A percentile compares a stretch with the other conserved stretches of the same genome.
Conservation (phyloP, 2,888 invertebrate species). For the Lottia scabra region DNA sequence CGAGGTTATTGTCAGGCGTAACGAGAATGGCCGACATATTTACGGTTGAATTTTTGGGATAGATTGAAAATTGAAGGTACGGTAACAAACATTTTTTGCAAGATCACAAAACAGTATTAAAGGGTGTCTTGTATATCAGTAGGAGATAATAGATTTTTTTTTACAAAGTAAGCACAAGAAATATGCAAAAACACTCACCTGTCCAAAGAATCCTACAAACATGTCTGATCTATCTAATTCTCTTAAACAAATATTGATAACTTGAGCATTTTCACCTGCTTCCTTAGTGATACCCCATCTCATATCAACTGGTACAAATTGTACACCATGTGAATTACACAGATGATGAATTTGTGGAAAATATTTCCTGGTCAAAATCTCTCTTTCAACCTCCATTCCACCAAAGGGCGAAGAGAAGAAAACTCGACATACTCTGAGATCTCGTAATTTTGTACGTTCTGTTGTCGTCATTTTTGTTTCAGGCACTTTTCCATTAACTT, state of each 20-base stretch:
- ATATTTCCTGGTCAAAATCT: constrained; percentile 57
- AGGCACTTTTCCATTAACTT: background rate
- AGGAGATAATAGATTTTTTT: too few species aligned
- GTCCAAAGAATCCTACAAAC: constrained; percentile 64
- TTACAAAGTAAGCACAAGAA: background rate
- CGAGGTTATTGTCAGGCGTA: too few species aligned
- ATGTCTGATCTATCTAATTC: constrained; percentile 64
- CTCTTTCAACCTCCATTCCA: constrained; percentile 67
- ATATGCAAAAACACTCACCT: constrained; percentile 39
- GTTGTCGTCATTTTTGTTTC: background rate
- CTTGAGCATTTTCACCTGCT: constrained; percentile 53
- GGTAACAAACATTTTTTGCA: too few species aligned
- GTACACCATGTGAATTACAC: constrained; percentile 53
- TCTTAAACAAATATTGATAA: constrained; percentile 61
- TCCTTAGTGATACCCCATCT: constrained; percentile 66
- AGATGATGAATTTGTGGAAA: constrained; percentile 59
- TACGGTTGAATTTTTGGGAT: too few species aligned
- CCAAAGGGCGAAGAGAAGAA: constrained; percentile 68
- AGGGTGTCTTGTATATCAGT: too few species aligned
- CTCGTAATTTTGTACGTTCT: constrained; percentile 38
- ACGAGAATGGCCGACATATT: too few species aligned
- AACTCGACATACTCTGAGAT: constrained; percentile 53
- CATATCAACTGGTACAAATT: constrained; percentile 64
- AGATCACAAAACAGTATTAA: background rate
- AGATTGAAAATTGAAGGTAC: too few species aligned